These are phyloP conservation scores for Phortica magna DNA, from an alignment of 2,888 invertebrate species.

Conservation along the genomic window DNA sequence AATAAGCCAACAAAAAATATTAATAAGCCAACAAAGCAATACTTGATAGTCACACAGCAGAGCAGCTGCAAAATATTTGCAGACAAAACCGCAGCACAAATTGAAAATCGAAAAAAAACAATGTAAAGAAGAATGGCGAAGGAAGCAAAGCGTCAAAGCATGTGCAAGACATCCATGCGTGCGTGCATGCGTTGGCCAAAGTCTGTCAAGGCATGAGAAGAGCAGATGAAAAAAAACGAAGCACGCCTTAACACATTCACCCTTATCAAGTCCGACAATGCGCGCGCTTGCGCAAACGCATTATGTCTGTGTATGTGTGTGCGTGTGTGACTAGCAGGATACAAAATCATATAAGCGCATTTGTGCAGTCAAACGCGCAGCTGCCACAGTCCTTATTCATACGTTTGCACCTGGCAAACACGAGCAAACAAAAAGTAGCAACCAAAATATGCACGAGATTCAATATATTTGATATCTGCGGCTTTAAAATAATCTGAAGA, in stretches of 20 bases:
- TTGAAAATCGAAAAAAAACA: neutral
- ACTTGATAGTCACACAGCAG: conserved; percentile 65
- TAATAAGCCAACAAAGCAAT: conserved; percentile 58
- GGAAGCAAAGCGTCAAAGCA: neutral
- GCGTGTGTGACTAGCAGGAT: neutral
- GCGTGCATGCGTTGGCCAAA: neutral
- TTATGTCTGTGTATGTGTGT: neutral
- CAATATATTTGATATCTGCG: neutral
- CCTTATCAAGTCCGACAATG: conserved; percentile 51
- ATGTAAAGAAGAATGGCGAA: neutral
- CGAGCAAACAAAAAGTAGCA: neutral
- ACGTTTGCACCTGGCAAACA: conserved; percentile 15
- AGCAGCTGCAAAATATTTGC: conserved; percentile 61
- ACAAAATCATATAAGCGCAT: conserved; percentile 25
- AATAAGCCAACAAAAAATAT: conserved; percentile 6
- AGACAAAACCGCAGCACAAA: conserved; percentile 33
- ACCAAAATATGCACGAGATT: neutral
- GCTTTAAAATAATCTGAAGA: neutral
- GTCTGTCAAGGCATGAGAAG: neutral
- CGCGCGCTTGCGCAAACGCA: conserved; percentile 68
- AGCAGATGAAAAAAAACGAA: conserved; percentile 21
- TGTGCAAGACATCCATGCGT: neutral
- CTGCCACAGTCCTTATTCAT: neutral
- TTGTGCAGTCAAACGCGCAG: conserved; percentile 6
- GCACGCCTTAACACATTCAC: neutral